Conservation (phyloP, 2,797 vertebrate genomes). For the Oceanodroma leucorhoa region DNA sequence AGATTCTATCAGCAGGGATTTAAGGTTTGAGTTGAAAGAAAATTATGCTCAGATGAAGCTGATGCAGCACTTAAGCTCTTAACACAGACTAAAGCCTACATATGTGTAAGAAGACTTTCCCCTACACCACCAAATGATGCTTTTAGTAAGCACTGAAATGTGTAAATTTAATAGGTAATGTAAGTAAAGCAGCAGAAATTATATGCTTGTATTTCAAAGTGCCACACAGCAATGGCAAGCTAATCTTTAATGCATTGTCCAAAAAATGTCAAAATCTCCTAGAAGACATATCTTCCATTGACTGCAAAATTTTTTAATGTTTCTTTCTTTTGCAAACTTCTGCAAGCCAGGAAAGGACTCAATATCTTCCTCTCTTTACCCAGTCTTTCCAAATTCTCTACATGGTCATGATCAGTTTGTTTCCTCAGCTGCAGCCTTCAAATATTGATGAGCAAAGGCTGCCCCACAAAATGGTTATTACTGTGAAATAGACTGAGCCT, state of each 20-base stretch:
- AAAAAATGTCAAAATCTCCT: neutral
- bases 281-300: neutral
- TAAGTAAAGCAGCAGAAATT: neutral
- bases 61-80: neutral
- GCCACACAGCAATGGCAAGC: neutral
- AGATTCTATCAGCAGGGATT: constrained; percentile 16
- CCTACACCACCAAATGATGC: neutral
- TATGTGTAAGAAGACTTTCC: neutral
- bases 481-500: neutral
- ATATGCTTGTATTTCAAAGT: neutral
- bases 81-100: neutral
- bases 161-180: neutral
- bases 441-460: constrained; percentile 21
- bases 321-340: neutral
- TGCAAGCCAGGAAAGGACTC: neutral
- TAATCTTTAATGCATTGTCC: neutral
- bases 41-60: constrained; percentile 15
- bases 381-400: neutral
- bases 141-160: neutral
- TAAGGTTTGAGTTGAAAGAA: constrained; percentile 23
- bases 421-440: neutral
- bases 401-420: neutral
- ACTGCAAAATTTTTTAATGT: neutral
- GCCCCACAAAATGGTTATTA: neutral
- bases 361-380: neutral